These are phyloP conservation scores for Passer domesticus DNA, from an alignment of 2,113 vertebrate genomes.

Conservation along the genomic window DNA sequence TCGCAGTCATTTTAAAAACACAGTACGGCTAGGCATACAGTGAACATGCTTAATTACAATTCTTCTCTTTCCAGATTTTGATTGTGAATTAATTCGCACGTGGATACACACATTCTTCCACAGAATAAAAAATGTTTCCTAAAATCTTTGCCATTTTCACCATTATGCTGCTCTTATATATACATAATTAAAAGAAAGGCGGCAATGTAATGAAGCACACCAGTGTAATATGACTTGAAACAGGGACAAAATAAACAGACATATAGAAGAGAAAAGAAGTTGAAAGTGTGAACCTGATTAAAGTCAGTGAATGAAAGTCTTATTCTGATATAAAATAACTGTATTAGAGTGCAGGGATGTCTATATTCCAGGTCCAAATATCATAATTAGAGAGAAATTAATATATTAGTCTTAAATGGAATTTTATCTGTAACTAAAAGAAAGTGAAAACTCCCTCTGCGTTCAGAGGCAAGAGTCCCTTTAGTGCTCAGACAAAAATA, in stretches of 20 bases:
- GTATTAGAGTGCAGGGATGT: rapidly evolving
- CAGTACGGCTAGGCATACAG: not conserved
- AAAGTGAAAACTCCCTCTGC: rapidly evolving
- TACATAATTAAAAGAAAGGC: not conserved
- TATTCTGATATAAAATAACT: not conserved
- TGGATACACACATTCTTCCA: rapidly evolving
- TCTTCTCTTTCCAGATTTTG: not conserved
- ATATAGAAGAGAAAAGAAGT: not conserved
- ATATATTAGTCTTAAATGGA: not conserved
- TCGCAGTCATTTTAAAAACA: not conserved
- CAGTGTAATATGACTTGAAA: not conserved
- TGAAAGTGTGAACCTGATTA: not conserved
- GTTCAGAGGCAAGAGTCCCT: not conserved
- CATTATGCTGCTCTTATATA: not conserved
- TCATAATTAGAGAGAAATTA: not conserved
- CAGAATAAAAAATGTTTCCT: not conserved
- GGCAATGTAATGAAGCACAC: not conserved
- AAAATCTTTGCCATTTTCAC: not conserved
- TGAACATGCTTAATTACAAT: not conserved
- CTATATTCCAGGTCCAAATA: not conserved
- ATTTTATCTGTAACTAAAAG: not conserved
- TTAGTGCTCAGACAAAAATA: not conserved
- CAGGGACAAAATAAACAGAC: not conserved
- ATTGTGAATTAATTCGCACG: not conserved
- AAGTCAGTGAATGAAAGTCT: not conserved